These are phyloP conservation scores for Listronotus bonariensis DNA, from an alignment of 1,140 invertebrate species.

Conservation along the genomic window DNA sequence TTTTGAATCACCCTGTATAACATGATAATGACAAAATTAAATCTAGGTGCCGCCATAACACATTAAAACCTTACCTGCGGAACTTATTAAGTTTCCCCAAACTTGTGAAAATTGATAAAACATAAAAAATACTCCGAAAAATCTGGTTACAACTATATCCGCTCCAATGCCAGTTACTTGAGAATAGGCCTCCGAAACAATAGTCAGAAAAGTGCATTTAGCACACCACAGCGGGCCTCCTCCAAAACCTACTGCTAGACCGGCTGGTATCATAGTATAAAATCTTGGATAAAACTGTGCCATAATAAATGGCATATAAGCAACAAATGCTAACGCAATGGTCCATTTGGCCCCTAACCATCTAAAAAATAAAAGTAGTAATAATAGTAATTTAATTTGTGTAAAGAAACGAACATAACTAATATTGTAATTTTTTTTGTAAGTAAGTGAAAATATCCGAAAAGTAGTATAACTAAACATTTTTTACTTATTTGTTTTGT, in stretches of 20 bases:
- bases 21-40: too few species aligned
- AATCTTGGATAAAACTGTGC: conserved; percentile 85
- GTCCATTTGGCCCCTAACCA: conserved; percentile 87
- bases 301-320: conserved; percentile 86
- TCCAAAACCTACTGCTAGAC: conserved; percentile 81
- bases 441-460: too few species aligned
- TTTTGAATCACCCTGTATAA: too few species aligned
- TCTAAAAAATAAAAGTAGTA: conserved; percentile 59
- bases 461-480: too few species aligned
- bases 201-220: conserved; percentile 86
- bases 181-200: conserved; percentile 73
- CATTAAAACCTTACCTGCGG: conserved; percentile 63
- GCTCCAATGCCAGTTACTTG: conserved; percentile 67
- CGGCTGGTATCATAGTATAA: conserved; percentile 84
- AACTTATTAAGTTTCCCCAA: conserved; percentile 92
- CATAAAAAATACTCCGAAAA: conserved; percentile 92
- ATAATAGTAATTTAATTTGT: neutral
- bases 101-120: conserved; percentile 92
- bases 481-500: too few species aligned
- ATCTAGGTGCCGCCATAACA: too few species aligned
- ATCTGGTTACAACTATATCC: conserved; percentile 77
- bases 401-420: neutral
- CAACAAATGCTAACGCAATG: conserved; percentile 78
- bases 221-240: conserved; percentile 89
- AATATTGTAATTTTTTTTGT: neutral